These are phyloP conservation scores for Rhinopomastus cyanomelas DNA, from an alignment of 2,113 vertebrate species.

Conservation along the genomic window DNA sequence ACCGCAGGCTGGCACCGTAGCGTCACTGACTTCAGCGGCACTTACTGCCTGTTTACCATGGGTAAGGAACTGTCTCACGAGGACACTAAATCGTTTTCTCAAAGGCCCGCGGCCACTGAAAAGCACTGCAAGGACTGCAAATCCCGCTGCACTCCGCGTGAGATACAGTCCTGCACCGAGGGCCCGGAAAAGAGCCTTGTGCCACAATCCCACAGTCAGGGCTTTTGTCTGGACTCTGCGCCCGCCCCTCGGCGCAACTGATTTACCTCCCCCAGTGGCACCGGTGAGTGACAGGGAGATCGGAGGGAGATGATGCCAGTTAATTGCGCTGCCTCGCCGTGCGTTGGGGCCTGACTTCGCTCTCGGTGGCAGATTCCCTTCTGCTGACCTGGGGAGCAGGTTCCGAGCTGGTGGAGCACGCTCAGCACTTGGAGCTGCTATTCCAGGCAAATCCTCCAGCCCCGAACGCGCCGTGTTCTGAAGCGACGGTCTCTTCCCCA, in stretches of 20 bases:
- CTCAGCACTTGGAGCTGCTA: constrained; percentile 33
- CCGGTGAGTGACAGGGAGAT: constrained; percentile 40
- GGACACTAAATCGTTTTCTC: constrained; percentile 18
- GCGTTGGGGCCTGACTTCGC: not conserved
- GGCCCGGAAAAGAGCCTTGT: constrained; percentile 37
- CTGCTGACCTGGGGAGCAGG: not conserved
- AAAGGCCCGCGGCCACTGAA: not conserved
- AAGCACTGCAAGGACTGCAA: constrained; percentile 16
- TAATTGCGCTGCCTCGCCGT: constrained; percentile 25
- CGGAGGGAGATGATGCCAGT: constrained; percentile 28
- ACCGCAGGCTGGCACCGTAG: not conserved
- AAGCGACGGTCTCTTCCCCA: constrained; percentile 35
- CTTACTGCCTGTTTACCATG: not conserved
- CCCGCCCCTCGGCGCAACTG: not conserved
- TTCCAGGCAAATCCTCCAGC: not conserved
- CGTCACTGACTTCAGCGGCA: constrained; percentile 24
- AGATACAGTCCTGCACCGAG: constrained; percentile 22
- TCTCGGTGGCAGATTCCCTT: not conserved
- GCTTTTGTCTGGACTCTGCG: constrained; percentile 45
- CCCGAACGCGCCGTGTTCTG: constrained; percentile 17
- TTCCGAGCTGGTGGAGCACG: not conserved
- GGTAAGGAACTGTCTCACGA: constrained; percentile 6
- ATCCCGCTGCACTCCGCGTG: not conserved
- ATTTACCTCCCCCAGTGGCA: constrained; percentile 38
- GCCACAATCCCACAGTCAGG: constrained; percentile 39